A percentile compares a stretch with the other conserved stretches of the same genome.
phyloP scores from a whole-genome alignment of 2,113 vertebrate genomes.

The Coregonus clupeaformis region DNA sequence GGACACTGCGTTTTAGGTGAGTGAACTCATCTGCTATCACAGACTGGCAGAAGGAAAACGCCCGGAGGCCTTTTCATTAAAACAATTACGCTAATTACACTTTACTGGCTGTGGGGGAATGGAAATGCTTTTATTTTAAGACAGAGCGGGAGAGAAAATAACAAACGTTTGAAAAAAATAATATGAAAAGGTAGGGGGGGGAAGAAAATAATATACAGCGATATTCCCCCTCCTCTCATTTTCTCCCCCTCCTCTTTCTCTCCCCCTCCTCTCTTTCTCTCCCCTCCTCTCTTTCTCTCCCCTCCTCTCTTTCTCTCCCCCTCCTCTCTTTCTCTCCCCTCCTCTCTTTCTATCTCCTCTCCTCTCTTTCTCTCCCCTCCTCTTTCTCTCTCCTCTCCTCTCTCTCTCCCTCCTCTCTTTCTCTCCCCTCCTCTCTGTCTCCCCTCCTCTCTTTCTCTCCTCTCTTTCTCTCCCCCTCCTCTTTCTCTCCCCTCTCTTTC shows the following conservation, averaged over 20 bases:
- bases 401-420: not conserved
- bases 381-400: not conserved
- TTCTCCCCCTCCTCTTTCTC: no score
- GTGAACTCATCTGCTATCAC: slow-evolving; percentile 51
- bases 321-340: not conserved
- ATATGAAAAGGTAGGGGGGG: not conserved
- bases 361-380: not conserved
- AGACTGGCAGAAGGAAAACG: slow-evolving; percentile 28
- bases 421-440: no score
- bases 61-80: slow-evolving; percentile 64
- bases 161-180: not conserved
- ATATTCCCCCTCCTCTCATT: no score
- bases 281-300: no score
- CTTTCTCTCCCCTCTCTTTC: no score
- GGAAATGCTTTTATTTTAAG: slow-evolving; percentile 47
- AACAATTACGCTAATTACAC: slow-evolving; percentile 67
- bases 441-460: not conserved
- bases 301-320: not conserved
- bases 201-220: no score
- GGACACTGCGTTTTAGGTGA: slow-evolving; percentile 47
- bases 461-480: not conserved
- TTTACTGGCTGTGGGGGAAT: slow-evolving; percentile 41
- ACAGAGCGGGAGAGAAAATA: slow-evolving; percentile 1
- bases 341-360: no score
- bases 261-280: not conserved